Conservation (phyloP, 2,888 invertebrate genomes). For the Drosophila rellima region DNA sequence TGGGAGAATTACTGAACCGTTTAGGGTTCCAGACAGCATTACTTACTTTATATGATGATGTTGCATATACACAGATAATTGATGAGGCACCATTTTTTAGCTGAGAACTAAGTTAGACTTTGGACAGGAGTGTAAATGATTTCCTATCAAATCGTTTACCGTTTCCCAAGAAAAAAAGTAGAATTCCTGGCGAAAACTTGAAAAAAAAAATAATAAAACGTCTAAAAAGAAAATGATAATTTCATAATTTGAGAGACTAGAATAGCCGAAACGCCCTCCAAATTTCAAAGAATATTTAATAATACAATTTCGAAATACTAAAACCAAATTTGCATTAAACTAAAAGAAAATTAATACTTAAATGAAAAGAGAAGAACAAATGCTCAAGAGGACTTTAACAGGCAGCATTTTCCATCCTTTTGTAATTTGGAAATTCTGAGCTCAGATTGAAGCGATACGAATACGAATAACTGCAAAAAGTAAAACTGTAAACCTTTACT, state of each 20-base stretch:
- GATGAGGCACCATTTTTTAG: conserved; percentile 50
- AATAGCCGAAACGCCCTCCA: conserved; percentile 72
- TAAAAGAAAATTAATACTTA: conserved; percentile 7
- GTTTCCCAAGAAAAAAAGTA: neutral
- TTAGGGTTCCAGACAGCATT: conserved; percentile 72
- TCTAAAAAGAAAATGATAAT: conserved; percentile 25
- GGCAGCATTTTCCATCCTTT: conserved; percentile 58
- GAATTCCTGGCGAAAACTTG: conserved; percentile 13
- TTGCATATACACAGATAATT: conserved; percentile 31
- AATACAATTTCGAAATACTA: conserved; percentile 54
- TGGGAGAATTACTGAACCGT: conserved; percentile 64
- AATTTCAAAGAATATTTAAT: conserved; percentile 69
- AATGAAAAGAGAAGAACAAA: conserved; percentile 20
- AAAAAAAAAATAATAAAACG: conserved; percentile 20
- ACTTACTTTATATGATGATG: conserved; percentile 72
- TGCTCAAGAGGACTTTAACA: conserved; percentile 66
- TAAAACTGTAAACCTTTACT: conserved; percentile 74
- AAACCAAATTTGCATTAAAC: conserved; percentile 11
- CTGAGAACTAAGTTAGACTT: conserved; percentile 17
- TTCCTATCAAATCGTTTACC: neutral
- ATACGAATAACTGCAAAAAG: conserved; percentile 39
- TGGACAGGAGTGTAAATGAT: neutral
- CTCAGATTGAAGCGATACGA: conserved; percentile 8
- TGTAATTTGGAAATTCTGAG: conserved; percentile 35
- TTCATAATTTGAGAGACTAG: conserved; percentile 57